These are phyloP conservation scores for Drosophila gunungcola DNA, from an alignment of 1,140 invertebrate genomes.

Conservation along the genomic window DNA sequence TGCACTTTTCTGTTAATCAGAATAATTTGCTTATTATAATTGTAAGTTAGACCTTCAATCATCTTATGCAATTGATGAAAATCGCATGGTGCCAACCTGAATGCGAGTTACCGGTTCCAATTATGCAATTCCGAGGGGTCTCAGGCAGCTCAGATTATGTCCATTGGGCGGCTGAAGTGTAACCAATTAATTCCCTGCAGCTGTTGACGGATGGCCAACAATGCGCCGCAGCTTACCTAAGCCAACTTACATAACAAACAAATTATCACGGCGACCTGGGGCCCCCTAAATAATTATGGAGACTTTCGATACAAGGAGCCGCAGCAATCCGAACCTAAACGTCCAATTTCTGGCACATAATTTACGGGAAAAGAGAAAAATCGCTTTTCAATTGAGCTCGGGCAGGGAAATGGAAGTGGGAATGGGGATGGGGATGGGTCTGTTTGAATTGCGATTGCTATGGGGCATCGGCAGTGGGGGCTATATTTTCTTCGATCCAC, in stretches of 20 bases:
- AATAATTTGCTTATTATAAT: too few relatives aligned
- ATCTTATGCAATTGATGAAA: too few relatives aligned
- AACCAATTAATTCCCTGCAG: constrained; percentile 53
- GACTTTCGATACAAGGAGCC: constrained; percentile 51
- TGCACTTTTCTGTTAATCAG: too few relatives aligned
- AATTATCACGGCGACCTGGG: constrained; percentile 57
- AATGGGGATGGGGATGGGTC: constrained; percentile 5
- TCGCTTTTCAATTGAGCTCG: constrained; percentile 65
- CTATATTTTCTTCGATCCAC: constrained; percentile 36
- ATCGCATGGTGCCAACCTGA: background rate
- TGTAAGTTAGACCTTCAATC: too few relatives aligned
- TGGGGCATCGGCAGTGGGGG: background rate
- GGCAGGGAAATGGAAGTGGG: background rate
- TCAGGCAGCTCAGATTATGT: background rate
- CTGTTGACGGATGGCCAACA: constrained; percentile 53
- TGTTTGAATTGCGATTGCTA: constrained; percentile 57
- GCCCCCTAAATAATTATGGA: constrained; percentile 70
- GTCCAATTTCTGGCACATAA: constrained; percentile 76
- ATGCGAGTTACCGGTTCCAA: background rate
- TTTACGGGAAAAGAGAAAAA: constrained; percentile 71
- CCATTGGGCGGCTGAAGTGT: constrained; percentile 18
- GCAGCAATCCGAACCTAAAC: constrained; percentile 47
- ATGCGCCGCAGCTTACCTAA: constrained; percentile 38
- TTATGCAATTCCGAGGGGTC: constrained; percentile 19
- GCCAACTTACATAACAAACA: constrained; percentile 72